These are phyloP conservation scores for Oxygymnocypris stewartii DNA, from an alignment of 2,113 vertebrate species.

Conservation along the genomic window DNA sequence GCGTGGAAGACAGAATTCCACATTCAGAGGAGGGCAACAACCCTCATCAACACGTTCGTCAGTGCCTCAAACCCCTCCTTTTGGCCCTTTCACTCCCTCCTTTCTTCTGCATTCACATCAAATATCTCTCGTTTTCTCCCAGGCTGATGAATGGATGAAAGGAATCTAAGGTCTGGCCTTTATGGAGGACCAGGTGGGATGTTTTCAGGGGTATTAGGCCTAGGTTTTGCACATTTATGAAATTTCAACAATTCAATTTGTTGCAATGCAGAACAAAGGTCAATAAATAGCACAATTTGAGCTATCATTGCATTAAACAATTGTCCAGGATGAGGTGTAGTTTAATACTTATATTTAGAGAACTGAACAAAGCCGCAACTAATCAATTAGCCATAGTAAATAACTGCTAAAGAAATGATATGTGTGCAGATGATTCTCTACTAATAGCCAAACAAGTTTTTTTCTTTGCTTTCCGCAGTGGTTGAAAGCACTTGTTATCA, in stretches of 20 bases:
- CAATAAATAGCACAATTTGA: neutral
- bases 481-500: neutral
- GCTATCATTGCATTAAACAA: neutral
- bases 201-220: neutral
- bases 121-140: constrained; percentile 2
- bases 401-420: neutral
- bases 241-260: neutral
- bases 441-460: constrained; percentile 18
- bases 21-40: neutral
- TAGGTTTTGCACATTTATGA: neutral
- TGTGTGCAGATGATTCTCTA: constrained; percentile 23
- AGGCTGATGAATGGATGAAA: constrained; percentile 50
- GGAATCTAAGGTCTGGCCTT: constrained; percentile 38
- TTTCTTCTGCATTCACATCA: neutral
- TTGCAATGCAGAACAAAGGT: neutral
- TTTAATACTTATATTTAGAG: neutral
- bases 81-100: neutral
- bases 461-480: neutral
- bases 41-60: neutral
- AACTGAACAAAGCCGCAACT: neutral
- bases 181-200: neutral
- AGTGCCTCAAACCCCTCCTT: neutral
- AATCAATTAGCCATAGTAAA: constrained; percentile 1
- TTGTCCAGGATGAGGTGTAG: neutral
- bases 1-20: constrained; percentile 29